A percentile compares a stretch with the other conserved stretches of the same genome.
Evolutionary conservation across 2,888 invertebrate genomes (phyloP).

Genomic region (Pocota personata): DNA sequence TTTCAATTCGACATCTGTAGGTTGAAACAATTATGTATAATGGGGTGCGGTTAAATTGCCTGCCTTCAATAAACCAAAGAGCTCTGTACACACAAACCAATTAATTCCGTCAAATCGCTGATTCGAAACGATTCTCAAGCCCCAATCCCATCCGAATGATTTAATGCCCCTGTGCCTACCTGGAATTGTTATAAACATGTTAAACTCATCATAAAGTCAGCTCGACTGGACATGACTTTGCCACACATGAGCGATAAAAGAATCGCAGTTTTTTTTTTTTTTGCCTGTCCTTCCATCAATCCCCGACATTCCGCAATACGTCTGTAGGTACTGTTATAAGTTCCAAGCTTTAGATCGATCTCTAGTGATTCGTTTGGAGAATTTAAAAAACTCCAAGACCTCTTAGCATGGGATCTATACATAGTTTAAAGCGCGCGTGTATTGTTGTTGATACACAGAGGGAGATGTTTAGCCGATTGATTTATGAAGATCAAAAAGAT

Average conservation of each 20-base stretch:
- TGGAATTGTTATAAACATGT: slow-evolving; percentile 72
- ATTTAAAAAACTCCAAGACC: slow-evolving; percentile 69
- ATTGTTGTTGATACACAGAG: slow-evolving; percentile 34
- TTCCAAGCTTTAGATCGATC: slow-evolving; percentile 38
- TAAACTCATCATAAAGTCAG: slow-evolving; percentile 73
- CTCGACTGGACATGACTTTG: slow-evolving; percentile 68
- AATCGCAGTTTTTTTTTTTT: slow-evolving; percentile 37
- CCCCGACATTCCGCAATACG: slow-evolving; percentile 36
- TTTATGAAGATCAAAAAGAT: slow-evolving; percentile 72
- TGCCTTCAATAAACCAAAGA: slow-evolving; percentile 4
- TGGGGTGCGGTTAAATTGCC: slow-evolving; percentile 17
- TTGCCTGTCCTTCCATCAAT: slow-evolving; percentile 14
- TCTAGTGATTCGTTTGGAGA: slow-evolving; percentile 53
- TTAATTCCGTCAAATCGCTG: slow-evolving; percentile 62
- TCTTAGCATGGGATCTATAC: slow-evolving; percentile 51
- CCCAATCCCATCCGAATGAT: slow-evolving; percentile 57
- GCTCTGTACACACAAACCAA: slow-evolving; percentile 32
- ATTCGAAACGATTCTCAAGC: slow-evolving; percentile 35
- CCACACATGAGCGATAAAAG: slow-evolving; percentile 72
- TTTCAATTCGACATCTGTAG: neutral
- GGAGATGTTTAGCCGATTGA: slow-evolving; percentile 44
- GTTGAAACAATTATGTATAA: neutral
- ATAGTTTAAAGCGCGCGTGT: slow-evolving; percentile 22
- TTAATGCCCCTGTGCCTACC: slow-evolving; percentile 64
- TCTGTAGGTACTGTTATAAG: slow-evolving; percentile 39